Conservation (phyloP, 2,888 invertebrate species). For the Ceramica pisi region DNA sequence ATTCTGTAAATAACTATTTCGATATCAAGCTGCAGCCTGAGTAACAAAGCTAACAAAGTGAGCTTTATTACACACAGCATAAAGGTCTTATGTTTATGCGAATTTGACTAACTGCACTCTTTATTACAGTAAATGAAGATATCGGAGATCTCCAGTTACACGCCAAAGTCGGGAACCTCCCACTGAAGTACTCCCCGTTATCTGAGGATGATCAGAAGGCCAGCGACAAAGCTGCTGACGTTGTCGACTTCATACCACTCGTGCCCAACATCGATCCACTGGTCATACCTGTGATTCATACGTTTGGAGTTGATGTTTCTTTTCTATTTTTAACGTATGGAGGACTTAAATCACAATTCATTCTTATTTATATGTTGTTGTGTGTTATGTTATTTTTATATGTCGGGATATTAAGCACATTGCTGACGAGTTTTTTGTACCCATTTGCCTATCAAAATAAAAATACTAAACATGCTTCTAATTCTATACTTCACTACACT, state of each 20-base stretch:
- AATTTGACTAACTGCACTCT: neutral
- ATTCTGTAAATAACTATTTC: no score
- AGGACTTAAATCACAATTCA: neutral
- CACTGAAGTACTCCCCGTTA: conserved; percentile 29
- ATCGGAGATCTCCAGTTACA: conserved; percentile 31
- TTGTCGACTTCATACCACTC: conserved; percentile 38
- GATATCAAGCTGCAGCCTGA: no score
- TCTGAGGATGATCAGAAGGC: conserved; percentile 27
- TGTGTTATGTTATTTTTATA: no score
- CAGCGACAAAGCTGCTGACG: conserved; percentile 34
- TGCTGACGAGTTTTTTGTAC: no score
- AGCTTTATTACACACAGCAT: no score
- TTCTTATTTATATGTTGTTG: no score
- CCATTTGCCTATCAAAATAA: neutral
- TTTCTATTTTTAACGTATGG: conserved; percentile 34
- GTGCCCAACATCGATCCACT: conserved; percentile 45
- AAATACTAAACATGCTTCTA: neutral
- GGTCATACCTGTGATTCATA: neutral
- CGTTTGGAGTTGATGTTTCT: conserved; percentile 36
- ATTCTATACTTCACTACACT: no score
- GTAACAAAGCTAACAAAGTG: no score
- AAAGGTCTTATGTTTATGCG: no score
- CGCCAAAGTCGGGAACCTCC: conserved; percentile 24
- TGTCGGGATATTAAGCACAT: no score
- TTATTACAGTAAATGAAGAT: conserved; percentile 32